Base-by-base conservation (phyloP, 37 sponge, comb jelly and placozoan species). In the Crambe crambe region DNA sequence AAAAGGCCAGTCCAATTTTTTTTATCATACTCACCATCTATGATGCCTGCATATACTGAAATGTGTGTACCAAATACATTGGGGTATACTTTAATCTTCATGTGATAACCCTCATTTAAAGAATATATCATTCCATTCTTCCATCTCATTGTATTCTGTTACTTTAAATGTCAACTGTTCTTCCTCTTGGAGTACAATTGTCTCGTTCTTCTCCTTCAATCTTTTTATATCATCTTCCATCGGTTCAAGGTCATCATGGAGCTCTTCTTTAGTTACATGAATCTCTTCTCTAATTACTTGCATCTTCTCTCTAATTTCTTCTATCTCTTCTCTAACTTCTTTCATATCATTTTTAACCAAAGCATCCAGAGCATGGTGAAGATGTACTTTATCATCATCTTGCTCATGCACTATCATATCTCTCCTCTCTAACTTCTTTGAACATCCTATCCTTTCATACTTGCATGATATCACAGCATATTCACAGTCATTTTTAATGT, bases 381-480 rank as follows among this genome's bases (percentile, higher is more conserved):
- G 35, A 32, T 65, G 66, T 2, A 5, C 1, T 5, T 32, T 65
- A 47, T 47, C 51, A 30, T 65, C 66, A 18, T 31, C 10, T 65
- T 31, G 30, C 66, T 82, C 83, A 63, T 82, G 83, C 15, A 37
- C 3, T 15, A 29, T 25, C 37, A 74, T 22, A 25, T 62, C 74
- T 39, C 35, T 65, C 3, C 74, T 40, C 18, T n/a, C 38, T 12
- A 64, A 20, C 26, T 35, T 21, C 23, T 27, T 43, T 2, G 31
- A 23, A 56, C 74, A 82, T 17, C 83, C 83, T 35, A 82, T 54
- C 4, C 44, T 62, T 3, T 30, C 36, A 38, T 82, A 82, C 21
- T 71, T 73, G 56, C 83, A 82, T 5, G 65, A 47, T 0, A 82
- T 66, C 2, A 6, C 1, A 20, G 73, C 51, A 40, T 37, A 64